Percentiles rank a stretch among this genome's conserved stretches.
These are phyloP conservation scores for Ameiurus melas DNA, from an alignment of 2,113 vertebrate species.

Conservation along the genomic window DNA sequence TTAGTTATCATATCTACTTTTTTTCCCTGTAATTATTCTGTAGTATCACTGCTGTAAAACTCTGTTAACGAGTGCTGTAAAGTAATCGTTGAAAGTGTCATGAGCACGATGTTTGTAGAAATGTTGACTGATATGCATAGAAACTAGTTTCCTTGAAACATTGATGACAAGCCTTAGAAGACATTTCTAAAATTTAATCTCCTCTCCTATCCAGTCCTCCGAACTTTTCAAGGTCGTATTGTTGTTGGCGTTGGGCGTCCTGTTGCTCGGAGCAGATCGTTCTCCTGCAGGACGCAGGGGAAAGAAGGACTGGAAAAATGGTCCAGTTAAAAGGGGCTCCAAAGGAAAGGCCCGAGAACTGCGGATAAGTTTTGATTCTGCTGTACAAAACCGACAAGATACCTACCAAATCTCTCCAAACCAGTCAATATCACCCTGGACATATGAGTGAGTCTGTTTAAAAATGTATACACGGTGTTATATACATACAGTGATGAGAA, in stretches of 20 bases:
- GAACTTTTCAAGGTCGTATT: constrained; percentile 56
- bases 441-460: constrained; percentile 12
- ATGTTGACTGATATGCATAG: not conserved
- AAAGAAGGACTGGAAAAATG: not conserved
- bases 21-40: not conserved
- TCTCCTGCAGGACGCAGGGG: not conserved
- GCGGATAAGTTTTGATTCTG: not conserved
- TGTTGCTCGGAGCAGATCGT: constrained; percentile 22
- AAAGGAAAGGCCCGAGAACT: not conserved
- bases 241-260: constrained; percentile 47
- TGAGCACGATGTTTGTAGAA: not conserved
- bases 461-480: not conserved
- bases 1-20: constrained; percentile 15
- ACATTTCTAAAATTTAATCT: not conserved
- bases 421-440: constrained; percentile 23
- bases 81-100: not conserved
- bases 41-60: not conserved
- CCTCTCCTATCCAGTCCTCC: not conserved
- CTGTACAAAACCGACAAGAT: not conserved
- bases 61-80: not conserved
- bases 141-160: not conserved
- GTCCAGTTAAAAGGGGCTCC: not conserved
- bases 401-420: not conserved
- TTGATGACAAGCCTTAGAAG: not conserved
- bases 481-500: not conserved